Evolutionary conservation across 2,113 vertebrate species (phyloP).

Genomic region (Leptocoma aspasia): DNA sequence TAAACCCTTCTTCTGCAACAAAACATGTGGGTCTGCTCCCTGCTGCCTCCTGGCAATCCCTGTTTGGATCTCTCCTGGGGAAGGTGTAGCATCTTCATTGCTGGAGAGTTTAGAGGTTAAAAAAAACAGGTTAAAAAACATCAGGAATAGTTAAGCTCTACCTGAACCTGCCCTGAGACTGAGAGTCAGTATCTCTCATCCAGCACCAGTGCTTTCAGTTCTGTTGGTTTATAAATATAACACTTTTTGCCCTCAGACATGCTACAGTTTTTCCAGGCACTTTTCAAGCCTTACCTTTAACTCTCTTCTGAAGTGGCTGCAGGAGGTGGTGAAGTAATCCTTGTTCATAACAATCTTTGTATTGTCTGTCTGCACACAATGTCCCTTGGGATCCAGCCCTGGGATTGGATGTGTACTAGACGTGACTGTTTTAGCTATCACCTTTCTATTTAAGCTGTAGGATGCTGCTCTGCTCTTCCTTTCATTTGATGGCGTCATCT

Average conservation of each 20-base stretch:
- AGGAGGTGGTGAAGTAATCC: conserved; percentile 60
- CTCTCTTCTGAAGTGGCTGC: conserved; percentile 29
- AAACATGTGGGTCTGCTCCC: neutral
- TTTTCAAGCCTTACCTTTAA: conserved; percentile 50
- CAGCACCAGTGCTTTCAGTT: neutral
- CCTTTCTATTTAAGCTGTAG: conserved; percentile 30
- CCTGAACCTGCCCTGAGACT: neutral
- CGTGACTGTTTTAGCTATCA: conserved; percentile 46
- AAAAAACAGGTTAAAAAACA: neutral
- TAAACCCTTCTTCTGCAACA: neutral
- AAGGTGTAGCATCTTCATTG: neutral
- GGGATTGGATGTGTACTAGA: neutral
- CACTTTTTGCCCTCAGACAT: neutral
- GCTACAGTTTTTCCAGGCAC: neutral
- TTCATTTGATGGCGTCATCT: conserved; percentile 4
- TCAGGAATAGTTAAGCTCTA: neutral
- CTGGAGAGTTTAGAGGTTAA: neutral
- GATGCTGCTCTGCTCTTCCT: conserved; percentile 16
- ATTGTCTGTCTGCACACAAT: conserved; percentile 51
- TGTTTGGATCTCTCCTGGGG: neutral
- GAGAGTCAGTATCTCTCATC: neutral
- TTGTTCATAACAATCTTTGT: conserved; percentile 35
- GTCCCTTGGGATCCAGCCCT: conserved; percentile 12
- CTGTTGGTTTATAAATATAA: conserved; percentile 8
- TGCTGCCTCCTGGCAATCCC: neutral